Base-by-base conservation (phyloP, 2,113 vertebrate genomes). In the Salvator merianae region DNA sequence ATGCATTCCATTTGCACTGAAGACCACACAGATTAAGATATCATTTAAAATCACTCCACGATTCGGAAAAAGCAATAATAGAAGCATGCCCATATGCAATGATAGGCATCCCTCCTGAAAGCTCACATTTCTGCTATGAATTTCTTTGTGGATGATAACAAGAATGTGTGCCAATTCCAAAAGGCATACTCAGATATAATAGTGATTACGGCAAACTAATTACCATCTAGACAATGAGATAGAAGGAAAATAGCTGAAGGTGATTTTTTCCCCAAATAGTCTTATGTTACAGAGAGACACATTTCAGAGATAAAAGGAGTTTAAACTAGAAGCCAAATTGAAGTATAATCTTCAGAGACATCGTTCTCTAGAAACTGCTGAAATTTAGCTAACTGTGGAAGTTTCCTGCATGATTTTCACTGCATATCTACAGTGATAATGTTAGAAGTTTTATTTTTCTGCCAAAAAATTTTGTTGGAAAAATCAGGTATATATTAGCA, bases 401-500 rank as follows among this genome's bases (percentile, higher is more conserved):
- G 2, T 62, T 81, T n/a, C 28, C 34, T 85, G 4, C 50, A 84
- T 26, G 13, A 13, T 79, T 36, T 86, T 71, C 36, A 75, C 68
- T 72, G n/a, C 32, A 63, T 50, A 59, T 32, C 81, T 13, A 77
- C 12, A 78, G 20, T 53, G 34, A 36, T 65, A 82, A 84, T 77
- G 26, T 88, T 62, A 81, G 79, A 9, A 62, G 69, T 72, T 69
- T 26, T 69, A 36, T 32, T 69, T 87, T n/a, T 76, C 79, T 30
- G 68, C 34, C 59, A 40, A 81, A 40, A n/a, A 74, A 71, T 88
- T 47, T 81, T 77, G 76, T 66, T 76, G 76, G 34, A 32, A 66
- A 62, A 84, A 53, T 40, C 50, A 86, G 50, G n/a, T 89, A 40
- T 80, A 86, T 32, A 84, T 90, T 86, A 87, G 83, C 82, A 82